Base-by-base conservation (phyloP, 92 coral and sea anemone genomes). In the Phenganax subtilis region DNA sequence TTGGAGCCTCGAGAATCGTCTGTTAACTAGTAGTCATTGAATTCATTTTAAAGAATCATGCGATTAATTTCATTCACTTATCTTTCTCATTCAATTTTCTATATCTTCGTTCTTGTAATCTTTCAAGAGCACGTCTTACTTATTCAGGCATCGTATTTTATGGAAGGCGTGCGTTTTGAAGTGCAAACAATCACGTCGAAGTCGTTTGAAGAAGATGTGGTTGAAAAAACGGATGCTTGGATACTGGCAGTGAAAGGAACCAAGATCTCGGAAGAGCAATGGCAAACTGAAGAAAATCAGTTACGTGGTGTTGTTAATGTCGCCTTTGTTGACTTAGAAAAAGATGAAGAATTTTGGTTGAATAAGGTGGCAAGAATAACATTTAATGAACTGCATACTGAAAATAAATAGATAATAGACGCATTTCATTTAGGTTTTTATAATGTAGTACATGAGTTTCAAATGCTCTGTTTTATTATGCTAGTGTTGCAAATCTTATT, bases 251-350 rank as follows among this genome's bases (percentile, higher is more conserved):
- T 94, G 8, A 90, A 86, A 82, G 90, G 85, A 29, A 90, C 87
- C 20, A 94, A 86, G 63, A 78, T 88, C 11, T 84, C 91, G 27
- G 73, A 84, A 11, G 79, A 88, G 11, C 72, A 86, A 71, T 90
- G 94, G 97, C 51, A 75, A 70, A 86, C 85, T 11, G 75, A 88
- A n/a, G 98, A 94, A 73, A 73, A 75, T 57, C 60, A 56, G 0
- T 70, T 94, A 14, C 90, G 98, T 27, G 98, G 98, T 55, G 79
- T 94, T 80, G 91, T 91, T 8, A 85, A 90, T 78, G 92, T 91
- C 1, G 98, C 97, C 20, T 85, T 94, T 44, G 81, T 94, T 62
- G 97, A 94, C 84, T 89, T 96, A 0, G 57, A 77, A 8, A 88
- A 85, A 57, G 92, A 94, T 57, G 97, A 93, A 0, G 97, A 89